phyloP scores from a whole-genome alignment of 2,888 invertebrate species.

The Amaurobius ferox region DNA sequence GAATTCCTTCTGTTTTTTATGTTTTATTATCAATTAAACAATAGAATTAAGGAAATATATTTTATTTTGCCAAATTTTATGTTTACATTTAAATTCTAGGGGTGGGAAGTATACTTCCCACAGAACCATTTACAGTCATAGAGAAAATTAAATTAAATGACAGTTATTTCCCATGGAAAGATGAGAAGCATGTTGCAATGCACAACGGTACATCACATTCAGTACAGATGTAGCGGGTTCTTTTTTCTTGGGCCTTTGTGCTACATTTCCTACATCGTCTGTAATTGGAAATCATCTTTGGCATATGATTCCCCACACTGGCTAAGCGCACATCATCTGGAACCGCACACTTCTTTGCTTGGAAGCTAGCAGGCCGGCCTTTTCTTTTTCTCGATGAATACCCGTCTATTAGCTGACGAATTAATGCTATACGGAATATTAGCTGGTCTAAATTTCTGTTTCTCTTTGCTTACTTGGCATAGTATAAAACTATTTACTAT shows the following conservation, averaged over 20 bases:
- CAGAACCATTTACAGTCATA: neutral
- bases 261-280: constrained; percentile 23
- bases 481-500: neutral
- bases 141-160: neutral
- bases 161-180: neutral
- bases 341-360: constrained; percentile 11
- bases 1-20: too few relatives aligned
- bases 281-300: constrained; percentile 3
- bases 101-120: constrained; percentile 14
- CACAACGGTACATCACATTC: neutral
- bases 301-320: constrained; percentile 12
- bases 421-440: constrained; percentile 23
- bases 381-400: neutral
- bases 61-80: constrained; percentile 6
- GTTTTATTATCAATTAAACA: too few relatives aligned
- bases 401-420: constrained; percentile 17
- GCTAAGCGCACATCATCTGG: neutral
- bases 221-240: neutral
- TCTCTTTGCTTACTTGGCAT: neutral
- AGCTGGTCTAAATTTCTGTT: constrained; percentile 35
- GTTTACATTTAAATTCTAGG: neutral
- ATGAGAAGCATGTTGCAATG: neutral
- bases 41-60: neutral
- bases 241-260: constrained; percentile 13
- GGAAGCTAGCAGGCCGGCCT: constrained; percentile 8